These are phyloP conservation scores for Yponomeuta malinellus DNA, from an alignment of 2,888 invertebrate species.

Conservation along the genomic window DNA sequence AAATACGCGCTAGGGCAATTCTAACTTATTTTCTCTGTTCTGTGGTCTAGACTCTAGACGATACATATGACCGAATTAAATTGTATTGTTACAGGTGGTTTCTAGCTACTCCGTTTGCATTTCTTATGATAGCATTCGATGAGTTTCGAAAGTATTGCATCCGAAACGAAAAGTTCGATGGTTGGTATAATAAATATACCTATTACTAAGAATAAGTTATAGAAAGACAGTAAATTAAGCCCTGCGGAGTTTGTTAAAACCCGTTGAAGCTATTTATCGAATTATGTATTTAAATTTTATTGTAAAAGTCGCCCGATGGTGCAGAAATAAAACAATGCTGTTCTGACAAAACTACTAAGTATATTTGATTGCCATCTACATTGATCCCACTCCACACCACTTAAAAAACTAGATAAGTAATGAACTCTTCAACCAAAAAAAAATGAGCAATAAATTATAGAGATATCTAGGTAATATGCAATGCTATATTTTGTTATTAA, in stretches of 20 bases:
- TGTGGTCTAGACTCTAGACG: no score
- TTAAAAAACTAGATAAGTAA: slow-evolving; percentile 2
- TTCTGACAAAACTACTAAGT: slow-evolving; percentile 11
- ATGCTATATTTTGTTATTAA: not conserved
- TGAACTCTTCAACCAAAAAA: not conserved
- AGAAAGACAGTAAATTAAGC: not conserved
- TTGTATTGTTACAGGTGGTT: slow-evolving; percentile 77
- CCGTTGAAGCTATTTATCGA: not conserved
- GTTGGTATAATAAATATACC: slow-evolving; percentile 57
- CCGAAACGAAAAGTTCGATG: slow-evolving; percentile 54
- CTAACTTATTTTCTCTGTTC: no score
- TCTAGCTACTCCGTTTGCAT: slow-evolving; percentile 81
- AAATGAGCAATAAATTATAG: slow-evolving; percentile 12
- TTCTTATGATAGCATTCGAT: slow-evolving; percentile 83
- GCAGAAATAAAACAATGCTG: slow-evolving; percentile 21
- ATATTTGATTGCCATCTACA: slow-evolving; percentile 10
- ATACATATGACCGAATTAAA: no score
- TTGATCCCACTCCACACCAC: slow-evolving; percentile 14
- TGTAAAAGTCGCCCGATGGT: no score
- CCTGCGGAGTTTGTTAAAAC: not conserved
- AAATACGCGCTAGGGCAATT: no score
- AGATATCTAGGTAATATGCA: not conserved
- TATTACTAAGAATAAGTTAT: slow-evolving; percentile 33
- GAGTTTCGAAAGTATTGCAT: slow-evolving; percentile 83
- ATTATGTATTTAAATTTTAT: no score